Base-by-base conservation (phyloP, 2,113 vertebrate species). In the Raja brachyura region DNA sequence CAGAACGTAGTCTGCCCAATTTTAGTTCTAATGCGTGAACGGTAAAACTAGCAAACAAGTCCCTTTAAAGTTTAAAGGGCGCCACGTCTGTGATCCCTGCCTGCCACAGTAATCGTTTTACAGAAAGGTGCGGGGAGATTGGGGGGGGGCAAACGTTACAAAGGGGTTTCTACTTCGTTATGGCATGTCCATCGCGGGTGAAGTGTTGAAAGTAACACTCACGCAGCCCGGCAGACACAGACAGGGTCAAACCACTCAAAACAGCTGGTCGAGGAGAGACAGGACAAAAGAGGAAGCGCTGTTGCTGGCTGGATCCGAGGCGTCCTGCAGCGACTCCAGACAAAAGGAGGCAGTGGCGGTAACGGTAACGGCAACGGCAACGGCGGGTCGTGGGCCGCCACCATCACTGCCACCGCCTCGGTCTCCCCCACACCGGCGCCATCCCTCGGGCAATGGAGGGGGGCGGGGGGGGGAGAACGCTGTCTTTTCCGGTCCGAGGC, bases 51-150 rank as follows among this genome's bases (percentile, higher is more conserved):
- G 20, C 20, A 31, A 63, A 31, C n/a, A 16, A 88, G 83, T 63
- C 83, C 59, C 59, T 88, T 66, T 63, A n/a, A 88, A 88, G 28
- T 88, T 88, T 63, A 88, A 88, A 66, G 13, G 28, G n/a, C n/a
- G 59, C 83, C 56, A 31, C 59, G 4, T 66, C 16, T 18, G 59
- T 6, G 83, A 31, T 66, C 56, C 11, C 81, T 86, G 56, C 25
- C n/a, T 59, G 59, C 56, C 59, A 85, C 81, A 88, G 31, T 88
- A 9, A 63, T 31, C 28, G 28, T 56, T 11, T 22, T 61, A 61
- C 5, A 68, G 22, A 28, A 28, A 86, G 56, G 56, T 48, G 39
- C 54, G 22, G 8, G 1, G 25, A 56, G 54, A 3, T 48, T 48
- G 39, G 39, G 39, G 39, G 39, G 39, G 39, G 39, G 39, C 39